Evolutionary conservation across 2,888 invertebrate species (phyloP).

Genomic region (Listrodromus nycthemerus): DNA sequence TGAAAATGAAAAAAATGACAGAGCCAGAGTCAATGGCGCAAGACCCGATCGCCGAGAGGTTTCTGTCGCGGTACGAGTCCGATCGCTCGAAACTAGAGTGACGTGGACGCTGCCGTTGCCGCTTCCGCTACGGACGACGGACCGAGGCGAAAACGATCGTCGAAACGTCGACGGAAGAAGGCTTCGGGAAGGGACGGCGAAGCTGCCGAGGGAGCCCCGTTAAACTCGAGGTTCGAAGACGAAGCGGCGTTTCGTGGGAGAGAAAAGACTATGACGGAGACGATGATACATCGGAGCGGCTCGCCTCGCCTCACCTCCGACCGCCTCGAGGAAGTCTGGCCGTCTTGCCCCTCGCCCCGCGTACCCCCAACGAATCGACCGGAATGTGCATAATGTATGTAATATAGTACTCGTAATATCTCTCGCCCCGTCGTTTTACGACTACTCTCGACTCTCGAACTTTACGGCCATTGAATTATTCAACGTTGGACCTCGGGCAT

Average conservation of each 20-base stretch:
- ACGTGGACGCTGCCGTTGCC: constrained; percentile 11
- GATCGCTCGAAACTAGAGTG: constrained; percentile 67
- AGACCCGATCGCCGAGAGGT: constrained; percentile 76
- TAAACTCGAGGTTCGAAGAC: constrained; percentile 65
- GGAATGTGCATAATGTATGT: constrained; percentile 69
- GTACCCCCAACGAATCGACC: constrained; percentile 64
- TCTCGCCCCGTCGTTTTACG: constrained; percentile 68
- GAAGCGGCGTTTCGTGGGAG: constrained; percentile 66
- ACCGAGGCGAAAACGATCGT: constrained; percentile 21
- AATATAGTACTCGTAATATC: constrained; percentile 70
- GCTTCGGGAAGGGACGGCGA: constrained; percentile 38
- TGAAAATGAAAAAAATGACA: constrained; percentile 71
- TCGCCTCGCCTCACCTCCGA: constrained; percentile 37
- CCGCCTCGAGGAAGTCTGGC: constrained; percentile 1
- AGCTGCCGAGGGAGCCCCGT: constrained; percentile 43
- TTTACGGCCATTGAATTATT: constrained; percentile 71
- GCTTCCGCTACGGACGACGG: constrained; percentile 19
- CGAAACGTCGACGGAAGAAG: constrained; percentile 26
- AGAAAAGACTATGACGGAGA: constrained; percentile 67
- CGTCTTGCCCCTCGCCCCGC: constrained; percentile 35
- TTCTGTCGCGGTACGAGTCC: constrained; percentile 75
- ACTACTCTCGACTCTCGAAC: constrained; percentile 69
- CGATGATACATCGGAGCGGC: constrained; percentile 67
- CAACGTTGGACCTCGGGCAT: constrained; percentile 67
- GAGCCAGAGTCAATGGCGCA: constrained; percentile 77